These are phyloP conservation scores for Oxyteleia sp. DNA, from an alignment of 2,888 invertebrate species.

Conservation along the genomic window DNA sequence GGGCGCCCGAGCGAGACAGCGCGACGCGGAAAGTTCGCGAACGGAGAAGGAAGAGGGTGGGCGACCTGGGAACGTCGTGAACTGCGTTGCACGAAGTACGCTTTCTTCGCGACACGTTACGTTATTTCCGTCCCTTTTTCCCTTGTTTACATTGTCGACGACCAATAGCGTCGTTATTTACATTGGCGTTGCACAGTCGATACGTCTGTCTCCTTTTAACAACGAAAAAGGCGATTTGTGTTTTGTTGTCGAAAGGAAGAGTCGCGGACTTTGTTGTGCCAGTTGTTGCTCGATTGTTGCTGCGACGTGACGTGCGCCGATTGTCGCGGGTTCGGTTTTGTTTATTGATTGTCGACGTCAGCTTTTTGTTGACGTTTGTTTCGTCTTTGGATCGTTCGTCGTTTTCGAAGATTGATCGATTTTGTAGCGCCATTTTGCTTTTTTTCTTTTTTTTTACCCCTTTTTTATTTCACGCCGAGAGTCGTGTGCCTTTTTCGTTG, in stretches of 20 bases:
- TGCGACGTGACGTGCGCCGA: conserved; percentile 17
- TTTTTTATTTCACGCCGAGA: conserved; percentile 13
- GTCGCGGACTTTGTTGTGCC: not conserved
- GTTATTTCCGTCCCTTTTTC: conserved; percentile 4
- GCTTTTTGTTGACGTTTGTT: not conserved
- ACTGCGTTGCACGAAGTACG: conserved; percentile 55
- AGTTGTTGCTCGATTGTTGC: conserved; percentile 14
- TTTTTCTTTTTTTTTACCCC: no score
- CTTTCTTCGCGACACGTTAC: no score
- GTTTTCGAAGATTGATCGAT: not conserved
- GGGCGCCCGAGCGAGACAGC: conserved; percentile 35
- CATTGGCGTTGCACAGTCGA: no score
- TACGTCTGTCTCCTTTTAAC: no score
- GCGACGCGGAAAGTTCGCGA: conserved; percentile 54
- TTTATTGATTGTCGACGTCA: not conserved
- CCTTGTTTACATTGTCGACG: conserved; percentile 1
- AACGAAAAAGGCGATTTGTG: no score
- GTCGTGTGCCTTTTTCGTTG: conserved; percentile 9
- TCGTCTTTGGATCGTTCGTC: not conserved
- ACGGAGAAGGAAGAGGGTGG: conserved; percentile 66
- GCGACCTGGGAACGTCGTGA: conserved; percentile 70
- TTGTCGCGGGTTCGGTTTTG: conserved; percentile 5
- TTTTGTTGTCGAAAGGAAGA: no score
- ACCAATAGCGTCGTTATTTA: not conserved
- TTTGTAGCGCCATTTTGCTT: conserved; percentile 14